Conservation (phyloP, 2,797 vertebrate genomes). For the Epinephelus awoara region DNA sequence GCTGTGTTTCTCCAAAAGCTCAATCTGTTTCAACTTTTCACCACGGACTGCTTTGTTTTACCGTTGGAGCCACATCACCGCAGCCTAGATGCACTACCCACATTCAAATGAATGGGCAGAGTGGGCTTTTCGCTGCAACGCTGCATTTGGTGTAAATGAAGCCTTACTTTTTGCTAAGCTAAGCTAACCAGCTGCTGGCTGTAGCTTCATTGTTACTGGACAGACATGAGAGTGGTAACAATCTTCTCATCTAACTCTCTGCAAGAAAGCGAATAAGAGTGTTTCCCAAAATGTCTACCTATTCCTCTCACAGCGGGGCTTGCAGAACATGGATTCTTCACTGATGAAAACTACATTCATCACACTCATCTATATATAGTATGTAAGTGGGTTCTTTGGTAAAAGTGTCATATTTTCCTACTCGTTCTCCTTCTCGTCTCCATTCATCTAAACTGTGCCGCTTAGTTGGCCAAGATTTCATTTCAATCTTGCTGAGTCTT, state of each 20-base stretch:
- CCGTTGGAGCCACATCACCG: too few species aligned
- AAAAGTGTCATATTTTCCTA: slow-evolving; percentile 1
- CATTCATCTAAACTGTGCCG: background rate
- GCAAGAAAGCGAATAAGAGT: background rate
- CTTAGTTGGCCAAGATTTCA: background rate
- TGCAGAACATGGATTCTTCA: background rate
- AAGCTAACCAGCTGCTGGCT: background rate
- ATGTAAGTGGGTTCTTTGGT: background rate
- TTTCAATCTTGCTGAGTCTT: slow-evolving; percentile 5
- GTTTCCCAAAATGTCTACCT: slow-evolving; percentile 2
- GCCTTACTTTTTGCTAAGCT: background rate
- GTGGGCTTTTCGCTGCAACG: too few species aligned
- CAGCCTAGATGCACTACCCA: too few species aligned
- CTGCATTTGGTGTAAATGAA: too few species aligned
- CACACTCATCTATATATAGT: background rate
- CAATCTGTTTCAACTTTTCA: too few species aligned
- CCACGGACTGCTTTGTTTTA: too few species aligned
- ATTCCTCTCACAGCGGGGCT: background rate
- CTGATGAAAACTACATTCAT: background rate
- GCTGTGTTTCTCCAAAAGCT: too few species aligned
- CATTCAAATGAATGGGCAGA: too few species aligned
- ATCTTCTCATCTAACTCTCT: background rate
- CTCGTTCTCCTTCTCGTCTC: background rate
- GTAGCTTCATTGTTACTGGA: background rate
- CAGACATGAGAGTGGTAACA: background rate